Percentiles rank a stretch among this genome's conserved stretches.
These are phyloP conservation scores for Campylomormyrus tamandua DNA, from an alignment of 2,113 vertebrate species.

Conservation along the genomic window DNA sequence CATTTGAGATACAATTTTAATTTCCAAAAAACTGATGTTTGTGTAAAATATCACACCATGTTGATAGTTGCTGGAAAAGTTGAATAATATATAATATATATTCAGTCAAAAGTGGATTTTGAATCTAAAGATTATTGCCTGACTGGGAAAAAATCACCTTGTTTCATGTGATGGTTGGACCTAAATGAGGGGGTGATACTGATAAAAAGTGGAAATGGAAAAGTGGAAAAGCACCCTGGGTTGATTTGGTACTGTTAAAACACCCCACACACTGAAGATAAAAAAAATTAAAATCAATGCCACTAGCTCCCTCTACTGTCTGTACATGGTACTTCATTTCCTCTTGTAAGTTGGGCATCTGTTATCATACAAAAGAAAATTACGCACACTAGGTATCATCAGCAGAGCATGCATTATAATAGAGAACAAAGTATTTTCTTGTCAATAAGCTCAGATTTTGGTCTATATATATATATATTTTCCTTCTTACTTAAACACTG, in stretches of 20 bases:
- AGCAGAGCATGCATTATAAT: background rate
- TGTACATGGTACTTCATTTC: background rate
- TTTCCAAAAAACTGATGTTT: background rate
- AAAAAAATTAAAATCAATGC: constrained; percentile 24
- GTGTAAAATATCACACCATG: background rate
- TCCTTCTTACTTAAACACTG: background rate
- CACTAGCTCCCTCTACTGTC: constrained; percentile 51
- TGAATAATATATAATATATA: background rate
- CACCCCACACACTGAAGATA: constrained; percentile 44
- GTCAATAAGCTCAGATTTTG: background rate
- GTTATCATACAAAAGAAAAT: background rate
- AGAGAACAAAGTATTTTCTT: background rate
- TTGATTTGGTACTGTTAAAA: constrained; percentile 38
- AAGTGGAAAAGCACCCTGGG: constrained; percentile 44
- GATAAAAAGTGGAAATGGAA: constrained; percentile 27
- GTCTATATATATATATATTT: too few relatives aligned
- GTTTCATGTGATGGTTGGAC: background rate
- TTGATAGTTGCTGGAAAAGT: background rate
- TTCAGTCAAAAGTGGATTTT: background rate
- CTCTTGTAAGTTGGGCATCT: background rate
- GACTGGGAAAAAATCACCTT: background rate
- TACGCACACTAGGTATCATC: background rate
- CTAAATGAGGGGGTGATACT: background rate
- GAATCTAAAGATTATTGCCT: background rate
- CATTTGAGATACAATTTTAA: background rate